Evolutionary conservation across 2,888 invertebrate species (phyloP), one percentile per base, ranked within the genome.

Genomic region (Thumatha senex): DNA sequence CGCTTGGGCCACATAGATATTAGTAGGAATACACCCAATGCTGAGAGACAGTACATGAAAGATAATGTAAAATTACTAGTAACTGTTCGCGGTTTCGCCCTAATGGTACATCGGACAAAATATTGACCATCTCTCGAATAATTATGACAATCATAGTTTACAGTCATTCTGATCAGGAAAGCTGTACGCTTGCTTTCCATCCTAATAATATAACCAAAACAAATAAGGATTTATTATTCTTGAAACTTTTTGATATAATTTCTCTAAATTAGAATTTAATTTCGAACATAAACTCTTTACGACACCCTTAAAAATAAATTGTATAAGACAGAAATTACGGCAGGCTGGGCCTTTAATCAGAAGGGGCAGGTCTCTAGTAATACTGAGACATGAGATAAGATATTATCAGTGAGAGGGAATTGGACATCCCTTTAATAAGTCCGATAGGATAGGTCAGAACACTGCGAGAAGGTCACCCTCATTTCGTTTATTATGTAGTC

Each of bases 381-480:
- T 65, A 67, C 63, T 66, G 56, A 70, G 67, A 62, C 40, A 44
- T 47, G 48, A 63, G 63, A 70, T 74, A 68, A 67, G 72, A 74
- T 63, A 51, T 49, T 58, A 57, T 69, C 70, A 66, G 48, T 62
- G 40, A 49, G 61, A 52, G 52, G 57, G 51, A 46, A 38, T 40
- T 58, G 66, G 54, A 51, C 55, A 54, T 57, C 60, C 67, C 71
- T 74, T 70, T 75, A 77, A 78, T 76, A 76, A 76, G 70, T 68
- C 66, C 63, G 74, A 74, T 74, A 72, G 76, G 69, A 63, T 67
- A 63, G 55, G 39, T 50, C 57, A 24, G n/a, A n/a, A n/a, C 30
- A 56, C 58, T 59, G 64, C 67, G 66, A 55, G 66, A 67, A 70
- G 68, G 68, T 61, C 57, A 65, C 54, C 57, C 58, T 62, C 57